Percentiles rank a stretch among this genome's conserved stretches.
Evolutionary conservation across 2,888 invertebrate species (phyloP).

Genomic region (Griposia aprilina): DNA sequence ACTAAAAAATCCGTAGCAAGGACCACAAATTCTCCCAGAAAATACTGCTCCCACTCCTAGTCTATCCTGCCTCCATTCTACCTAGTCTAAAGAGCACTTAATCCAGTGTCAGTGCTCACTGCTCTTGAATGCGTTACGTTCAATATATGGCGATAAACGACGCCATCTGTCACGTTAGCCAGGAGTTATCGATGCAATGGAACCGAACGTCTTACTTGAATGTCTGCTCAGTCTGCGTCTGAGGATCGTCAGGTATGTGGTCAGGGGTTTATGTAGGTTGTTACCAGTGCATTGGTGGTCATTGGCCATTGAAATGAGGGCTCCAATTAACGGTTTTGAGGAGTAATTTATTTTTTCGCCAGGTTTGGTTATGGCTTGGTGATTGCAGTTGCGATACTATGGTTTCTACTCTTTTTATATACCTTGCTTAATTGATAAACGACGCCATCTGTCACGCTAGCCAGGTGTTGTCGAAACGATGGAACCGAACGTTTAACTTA

Average conservation of each 20-base stretch:
- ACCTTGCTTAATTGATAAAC: conserved; percentile 34
- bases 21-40: neutral
- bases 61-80: conserved; percentile 11
- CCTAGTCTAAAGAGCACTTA: conserved; percentile 42
- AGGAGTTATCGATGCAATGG: conserved; percentile 53
- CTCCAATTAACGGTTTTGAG: neutral
- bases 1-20: neutral
- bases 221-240: conserved; percentile 6
- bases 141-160: conserved; percentile 58
- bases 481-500: conserved; percentile 38
- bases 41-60: neutral
- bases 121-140: conserved; percentile 58
- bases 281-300: neutral
- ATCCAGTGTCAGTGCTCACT: conserved; percentile 40
- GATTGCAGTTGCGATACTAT: too few species aligned
- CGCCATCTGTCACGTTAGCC: conserved; percentile 50
- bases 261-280: neutral
- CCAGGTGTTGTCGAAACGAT: conserved; percentile 48
- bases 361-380: too few species aligned
- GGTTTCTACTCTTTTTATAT: too few species aligned
- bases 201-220: conserved; percentile 43
- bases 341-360: neutral
- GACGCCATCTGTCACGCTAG: conserved; percentile 45
- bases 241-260: conserved; percentile 1
- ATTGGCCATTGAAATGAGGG: neutral